Percentiles rank a stretch among this genome's conserved stretches.
Evolutionary conservation across 2,888 invertebrate species (phyloP).

Genomic region (Lysandra bellargus): DNA sequence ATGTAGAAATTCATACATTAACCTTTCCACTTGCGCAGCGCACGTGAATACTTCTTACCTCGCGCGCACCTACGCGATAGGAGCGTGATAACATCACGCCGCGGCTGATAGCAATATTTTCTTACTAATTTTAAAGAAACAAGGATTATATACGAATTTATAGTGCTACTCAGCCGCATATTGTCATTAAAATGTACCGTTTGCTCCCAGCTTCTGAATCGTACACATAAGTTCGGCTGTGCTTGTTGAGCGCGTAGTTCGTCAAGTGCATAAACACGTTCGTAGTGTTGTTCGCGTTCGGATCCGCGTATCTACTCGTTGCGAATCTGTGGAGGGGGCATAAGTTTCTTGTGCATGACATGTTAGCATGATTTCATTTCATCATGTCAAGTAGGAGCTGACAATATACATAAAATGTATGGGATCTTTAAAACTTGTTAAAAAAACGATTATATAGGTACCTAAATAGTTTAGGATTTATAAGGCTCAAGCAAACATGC

Average conservation of each 20-base stretch:
- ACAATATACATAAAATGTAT: too few species aligned
- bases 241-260: conserved; percentile 96
- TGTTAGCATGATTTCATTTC: neutral
- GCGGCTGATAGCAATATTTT: neutral
- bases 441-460: too few species aligned
- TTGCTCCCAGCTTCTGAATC: conserved; percentile 94
- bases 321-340: conserved; percentile 83
- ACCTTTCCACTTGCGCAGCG: too few species aligned
- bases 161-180: neutral
- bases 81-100: too few species aligned
- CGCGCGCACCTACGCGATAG: too few species aligned
- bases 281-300: conserved; percentile 88
- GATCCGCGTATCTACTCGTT: conserved; percentile 92
- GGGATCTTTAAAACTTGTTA: too few species aligned
- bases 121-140: neutral
- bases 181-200: conserved; percentile 72
- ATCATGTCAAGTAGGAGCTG: too few species aligned
- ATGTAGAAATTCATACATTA: too few species aligned
- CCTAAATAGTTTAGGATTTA: too few species aligned
- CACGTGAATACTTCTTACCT: too few species aligned
- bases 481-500: too few species aligned
- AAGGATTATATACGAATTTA: neutral
- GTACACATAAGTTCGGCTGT: conserved; percentile 90
- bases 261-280: conserved; percentile 97
- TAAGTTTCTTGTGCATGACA: neutral